A percentile compares a stretch with the other conserved stretches of the same genome.
Conservation (phyloP, 2,113 vertebrate genomes). For the Papio anubis region DNA sequence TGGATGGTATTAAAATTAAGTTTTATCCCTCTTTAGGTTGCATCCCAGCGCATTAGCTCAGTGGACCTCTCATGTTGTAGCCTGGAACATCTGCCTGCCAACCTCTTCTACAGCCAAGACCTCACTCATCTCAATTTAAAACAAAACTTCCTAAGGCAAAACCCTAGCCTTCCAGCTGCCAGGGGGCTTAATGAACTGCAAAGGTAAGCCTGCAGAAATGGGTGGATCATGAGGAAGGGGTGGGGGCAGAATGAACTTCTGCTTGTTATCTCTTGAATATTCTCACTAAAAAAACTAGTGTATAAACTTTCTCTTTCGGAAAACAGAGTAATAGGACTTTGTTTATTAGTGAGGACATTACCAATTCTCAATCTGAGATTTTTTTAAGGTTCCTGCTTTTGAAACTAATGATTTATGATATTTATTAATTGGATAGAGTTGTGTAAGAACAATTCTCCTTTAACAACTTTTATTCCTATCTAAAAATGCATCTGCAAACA, state of each 20-base stretch:
- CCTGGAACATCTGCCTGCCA: conserved; percentile 95
- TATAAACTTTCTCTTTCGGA: background rate
- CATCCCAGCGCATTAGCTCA: conserved; percentile 97
- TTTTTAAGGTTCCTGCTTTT: conserved; percentile 4
- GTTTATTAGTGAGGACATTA: background rate
- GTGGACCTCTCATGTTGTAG: conserved; percentile 98
- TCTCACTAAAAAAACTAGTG: background rate
- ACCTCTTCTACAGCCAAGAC: conserved; percentile 98
- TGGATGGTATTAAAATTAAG: conserved; percentile 17
- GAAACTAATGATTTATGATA: conserved; percentile 11
- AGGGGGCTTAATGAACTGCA: conserved; percentile 91
- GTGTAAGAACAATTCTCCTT: background rate
- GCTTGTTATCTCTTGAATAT: background rate
- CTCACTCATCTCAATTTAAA: conserved; percentile 99
- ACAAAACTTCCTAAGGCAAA: conserved; percentile 93
- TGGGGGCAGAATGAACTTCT: background rate
- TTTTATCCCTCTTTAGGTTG: conserved; percentile 86
- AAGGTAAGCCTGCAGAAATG: conserved; percentile 85
- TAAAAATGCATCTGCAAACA: background rate
- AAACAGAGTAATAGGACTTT: background rate
- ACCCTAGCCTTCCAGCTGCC: conserved; percentile 83
- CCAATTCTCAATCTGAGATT: background rate
- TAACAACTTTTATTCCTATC: background rate
- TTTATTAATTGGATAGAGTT: conserved; percentile 31
- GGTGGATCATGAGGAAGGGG: background rate